Conservation (phyloP, 2,888 invertebrate species). For the Oligia fasciuncula region DNA sequence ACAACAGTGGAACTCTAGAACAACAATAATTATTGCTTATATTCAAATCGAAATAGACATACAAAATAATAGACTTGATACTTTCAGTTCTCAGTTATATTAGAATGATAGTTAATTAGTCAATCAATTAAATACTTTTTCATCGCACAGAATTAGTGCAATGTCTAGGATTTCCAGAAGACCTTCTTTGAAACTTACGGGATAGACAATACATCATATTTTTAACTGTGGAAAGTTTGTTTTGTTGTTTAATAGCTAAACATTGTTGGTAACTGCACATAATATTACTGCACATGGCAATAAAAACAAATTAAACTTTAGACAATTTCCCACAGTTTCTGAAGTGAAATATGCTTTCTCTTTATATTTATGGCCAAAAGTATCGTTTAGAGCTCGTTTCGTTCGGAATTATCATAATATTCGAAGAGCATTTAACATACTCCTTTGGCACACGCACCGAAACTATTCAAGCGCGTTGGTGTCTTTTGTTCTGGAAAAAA, state of each 20-base stretch:
- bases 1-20: constrained; percentile 41
- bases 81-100: neutral
- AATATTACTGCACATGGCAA: constrained; percentile 4
- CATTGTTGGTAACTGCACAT: neutral
- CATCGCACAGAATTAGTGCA: no score
- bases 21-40: constrained; percentile 42
- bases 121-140: neutral
- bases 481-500: constrained; percentile 46
- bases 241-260: neutral
- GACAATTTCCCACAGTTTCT: constrained; percentile 21
- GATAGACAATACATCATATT: neutral
- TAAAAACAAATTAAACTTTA: constrained; percentile 17
- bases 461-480: constrained; percentile 45
- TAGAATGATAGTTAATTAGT: neutral
- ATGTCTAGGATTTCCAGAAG: neutral
- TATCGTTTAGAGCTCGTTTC: constrained; percentile 20
- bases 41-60: constrained; percentile 28
- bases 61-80: constrained; percentile 14
- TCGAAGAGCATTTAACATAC: neutral
- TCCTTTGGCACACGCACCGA: neutral
- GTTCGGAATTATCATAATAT: constrained; percentile 24
- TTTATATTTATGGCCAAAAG: constrained; percentile 20
- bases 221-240: neutral
- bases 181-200: neutral
- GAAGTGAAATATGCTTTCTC: constrained; percentile 28